These are phyloP conservation scores for Enteromius mattozi DNA, from an alignment of 2,797 vertebrate genomes.

Conservation along the genomic window DNA sequence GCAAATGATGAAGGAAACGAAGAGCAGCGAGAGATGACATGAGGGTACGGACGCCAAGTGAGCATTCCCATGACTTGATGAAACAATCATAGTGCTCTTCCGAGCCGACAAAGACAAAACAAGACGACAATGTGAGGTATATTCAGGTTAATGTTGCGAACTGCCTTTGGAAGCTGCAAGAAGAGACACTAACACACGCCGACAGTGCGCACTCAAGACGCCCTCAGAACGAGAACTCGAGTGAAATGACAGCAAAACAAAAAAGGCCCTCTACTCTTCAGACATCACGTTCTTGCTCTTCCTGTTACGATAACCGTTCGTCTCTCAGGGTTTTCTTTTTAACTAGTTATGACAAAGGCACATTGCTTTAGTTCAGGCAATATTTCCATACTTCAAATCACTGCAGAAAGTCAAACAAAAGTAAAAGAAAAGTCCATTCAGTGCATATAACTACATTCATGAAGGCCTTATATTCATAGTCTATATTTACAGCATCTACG, in stretches of 20 bases:
- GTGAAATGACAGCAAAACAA: constrained; percentile 50
- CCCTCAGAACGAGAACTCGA: constrained; percentile 51
- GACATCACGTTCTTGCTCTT: constrained; percentile 55
- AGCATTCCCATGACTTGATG: constrained; percentile 60
- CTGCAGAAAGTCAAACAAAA: constrained; percentile 65
- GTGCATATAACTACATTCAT: constrained; percentile 87
- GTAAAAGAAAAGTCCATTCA: constrained; percentile 71
- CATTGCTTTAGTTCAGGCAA: constrained; percentile 84
- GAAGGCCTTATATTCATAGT: constrained; percentile 75
- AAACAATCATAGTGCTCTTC: constrained; percentile 61
- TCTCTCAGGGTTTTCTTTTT: constrained; percentile 68
- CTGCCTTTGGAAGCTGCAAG: constrained; percentile 51
- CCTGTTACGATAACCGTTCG: constrained; percentile 23
- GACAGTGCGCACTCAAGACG: constrained; percentile 25
- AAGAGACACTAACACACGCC: constrained; percentile 50
- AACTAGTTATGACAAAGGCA: constrained; percentile 80
- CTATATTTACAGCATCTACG: constrained; percentile 69
- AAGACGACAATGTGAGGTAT: constrained; percentile 73
- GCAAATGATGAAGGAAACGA: constrained; percentile 66
- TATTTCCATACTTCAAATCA: constrained; percentile 76
- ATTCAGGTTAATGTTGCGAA: constrained; percentile 72
- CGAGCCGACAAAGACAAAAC: constrained; percentile 60
- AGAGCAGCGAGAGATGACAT: constrained; percentile 63
- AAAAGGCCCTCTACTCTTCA: constrained; percentile 25
- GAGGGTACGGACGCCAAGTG: constrained; percentile 62